Base-by-base conservation (phyloP, 2,888 invertebrate genomes). In the Agonopterix heracliana region DNA sequence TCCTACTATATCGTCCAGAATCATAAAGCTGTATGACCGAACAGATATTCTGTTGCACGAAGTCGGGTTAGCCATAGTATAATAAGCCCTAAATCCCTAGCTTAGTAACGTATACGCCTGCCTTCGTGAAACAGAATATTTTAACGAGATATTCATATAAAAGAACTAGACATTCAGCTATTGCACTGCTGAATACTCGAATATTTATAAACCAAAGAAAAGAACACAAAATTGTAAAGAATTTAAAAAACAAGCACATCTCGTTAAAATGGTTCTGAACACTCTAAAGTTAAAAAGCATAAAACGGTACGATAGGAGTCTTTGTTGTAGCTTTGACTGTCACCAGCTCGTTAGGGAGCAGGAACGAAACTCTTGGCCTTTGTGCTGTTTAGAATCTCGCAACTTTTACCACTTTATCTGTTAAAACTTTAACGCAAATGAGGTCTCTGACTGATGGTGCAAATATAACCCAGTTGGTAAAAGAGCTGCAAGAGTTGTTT, bases 331-430 rank as follows among this genome's bases (percentile, higher is more conserved):
- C 45, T 49, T 46, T 46, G 38, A 46, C 7, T 45, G 46, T 36
- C 43, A 12, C 45, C 34, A 11, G 14, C 46, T 49, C 46, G 49
- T 49, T 49, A 49, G 49, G 13, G 36, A 38, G 17, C 26, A 26
- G 49, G 36, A 41, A 43, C 43, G 49, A 42, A 46, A 46, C 49
- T 45, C 42, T n/a, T 26, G 40, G 34, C 41, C 36, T 49, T 49
- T 49, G 49, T 46, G 17, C 35, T 47, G 35, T 11, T 36, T 26
- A 26, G 26, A 26, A 34, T 17, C 10, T 5, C 14, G 42, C 14
- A 44, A 44, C 44, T 34, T 26, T 44, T 44, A 11, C 44, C 34
- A 11, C 44, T 44, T 34, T 9, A 44, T 8, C 44, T 44, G 26
- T 38, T 38, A 38, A n/a, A 38, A 38, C 38, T 38, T 38, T 38